Conservation (phyloP, 2,113 vertebrate genomes). For the Haemorhous mexicanus region DNA sequence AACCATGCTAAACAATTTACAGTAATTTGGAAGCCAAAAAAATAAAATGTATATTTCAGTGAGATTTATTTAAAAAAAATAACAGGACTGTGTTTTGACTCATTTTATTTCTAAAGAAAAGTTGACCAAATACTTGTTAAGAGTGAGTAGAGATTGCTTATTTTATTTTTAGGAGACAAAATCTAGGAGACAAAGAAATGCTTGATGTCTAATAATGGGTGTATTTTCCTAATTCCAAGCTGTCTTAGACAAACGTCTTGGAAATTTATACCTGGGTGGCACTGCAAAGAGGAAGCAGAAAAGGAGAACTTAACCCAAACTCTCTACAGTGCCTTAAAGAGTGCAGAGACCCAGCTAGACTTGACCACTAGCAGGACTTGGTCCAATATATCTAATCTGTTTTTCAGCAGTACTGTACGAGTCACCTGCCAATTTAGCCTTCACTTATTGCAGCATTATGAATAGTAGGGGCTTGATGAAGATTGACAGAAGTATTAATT, state of each 20-base stretch:
- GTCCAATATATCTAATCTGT: neutral
- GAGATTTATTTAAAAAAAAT: neutral
- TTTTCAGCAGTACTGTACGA: neutral
- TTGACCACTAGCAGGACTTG: neutral
- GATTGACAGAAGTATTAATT: neutral
- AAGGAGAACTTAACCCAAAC: neutral
- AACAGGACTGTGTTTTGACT: neutral
- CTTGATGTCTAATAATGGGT: neutral
- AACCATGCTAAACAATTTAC: slow-evolving; percentile 13
- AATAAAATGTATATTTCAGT: neutral
- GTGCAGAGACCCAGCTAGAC: neutral
- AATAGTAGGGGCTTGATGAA: neutral
- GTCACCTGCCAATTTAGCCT: neutral
- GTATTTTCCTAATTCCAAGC: neutral
- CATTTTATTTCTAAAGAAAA: neutral
- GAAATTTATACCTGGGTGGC: neutral
- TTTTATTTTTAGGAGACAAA: neutral
- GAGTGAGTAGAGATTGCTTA: neutral
- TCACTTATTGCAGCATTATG: neutral
- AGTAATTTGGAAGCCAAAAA: neutral
- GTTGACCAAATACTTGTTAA: neutral
- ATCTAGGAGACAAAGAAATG: neutral
- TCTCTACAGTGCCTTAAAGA: neutral
- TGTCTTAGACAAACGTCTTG: neutral
- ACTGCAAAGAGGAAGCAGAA: neutral